These are phyloP conservation scores for Caenorhabditis brenneri DNA, from an alignment of 1,140 invertebrate species.

Conservation along the genomic window DNA sequence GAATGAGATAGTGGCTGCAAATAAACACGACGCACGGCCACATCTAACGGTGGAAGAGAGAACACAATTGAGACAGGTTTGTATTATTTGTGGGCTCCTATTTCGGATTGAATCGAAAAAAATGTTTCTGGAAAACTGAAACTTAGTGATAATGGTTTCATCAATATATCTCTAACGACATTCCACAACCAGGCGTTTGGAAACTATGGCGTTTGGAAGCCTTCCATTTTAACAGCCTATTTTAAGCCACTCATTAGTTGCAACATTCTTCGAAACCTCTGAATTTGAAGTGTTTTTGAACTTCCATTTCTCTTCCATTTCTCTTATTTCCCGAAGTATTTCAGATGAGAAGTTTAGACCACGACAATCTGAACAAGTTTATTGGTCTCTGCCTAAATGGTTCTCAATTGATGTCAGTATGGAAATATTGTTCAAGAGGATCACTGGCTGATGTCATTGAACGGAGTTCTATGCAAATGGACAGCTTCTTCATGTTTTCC, in stretches of 20 bases:
- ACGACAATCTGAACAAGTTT: constrained; percentile 64
- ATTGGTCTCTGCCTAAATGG: constrained; percentile 59
- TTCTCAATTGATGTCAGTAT: constrained; percentile 52
- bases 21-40: constrained; percentile 73
- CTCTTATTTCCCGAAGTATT: too few relatives aligned
- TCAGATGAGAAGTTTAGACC: background rate
- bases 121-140: too few relatives aligned
- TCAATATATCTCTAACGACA: too few relatives aligned
- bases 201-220: too few relatives aligned
- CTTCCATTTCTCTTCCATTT: too few relatives aligned
- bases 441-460: background rate
- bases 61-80: background rate
- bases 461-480: background rate
- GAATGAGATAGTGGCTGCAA: constrained; percentile 3
- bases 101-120: too few relatives aligned
- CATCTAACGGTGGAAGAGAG: constrained; percentile 74
- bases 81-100: background rate
- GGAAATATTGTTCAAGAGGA: constrained; percentile 45
- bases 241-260: too few relatives aligned
- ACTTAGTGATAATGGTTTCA: too few relatives aligned
- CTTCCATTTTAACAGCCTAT: too few relatives aligned
- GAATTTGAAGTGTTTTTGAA: too few relatives aligned
- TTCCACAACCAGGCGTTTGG: too few relatives aligned
- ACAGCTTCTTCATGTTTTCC: background rate
- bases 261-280: too few relatives aligned